These are phyloP conservation scores for Geococcyx californianus DNA, from an alignment of 2,113 vertebrate species.

Conservation along the genomic window DNA sequence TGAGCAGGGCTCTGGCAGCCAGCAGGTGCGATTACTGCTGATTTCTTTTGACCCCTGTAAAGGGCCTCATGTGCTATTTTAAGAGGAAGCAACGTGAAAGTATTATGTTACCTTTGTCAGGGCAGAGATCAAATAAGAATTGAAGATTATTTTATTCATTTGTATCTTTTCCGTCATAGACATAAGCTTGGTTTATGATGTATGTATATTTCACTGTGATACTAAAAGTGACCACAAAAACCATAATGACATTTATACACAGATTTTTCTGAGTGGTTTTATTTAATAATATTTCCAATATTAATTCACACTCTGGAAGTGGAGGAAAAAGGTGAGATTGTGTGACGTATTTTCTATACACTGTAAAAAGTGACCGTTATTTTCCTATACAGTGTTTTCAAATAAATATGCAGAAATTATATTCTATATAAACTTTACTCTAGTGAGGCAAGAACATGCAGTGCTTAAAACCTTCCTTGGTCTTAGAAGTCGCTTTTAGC, in stretches of 20 bases:
- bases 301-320: neutral
- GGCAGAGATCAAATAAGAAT: neutral
- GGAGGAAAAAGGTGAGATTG: neutral
- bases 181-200: neutral
- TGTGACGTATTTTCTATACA: neutral
- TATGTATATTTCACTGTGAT: neutral
- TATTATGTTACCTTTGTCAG: neutral
- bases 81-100: neutral
- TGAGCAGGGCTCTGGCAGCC: neutral
- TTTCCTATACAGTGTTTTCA: neutral
- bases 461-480: neutral
- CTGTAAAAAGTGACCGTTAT: neutral
- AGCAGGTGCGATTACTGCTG: neutral
- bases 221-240: neutral
- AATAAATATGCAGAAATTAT: neutral
- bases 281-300: slow-evolving; percentile 32
- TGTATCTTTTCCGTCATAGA: neutral
- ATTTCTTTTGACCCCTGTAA: neutral
- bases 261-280: neutral
- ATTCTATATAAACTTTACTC: neutral
- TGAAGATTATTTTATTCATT: neutral
- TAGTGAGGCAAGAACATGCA: neutral
- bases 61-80: neutral
- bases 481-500: neutral
- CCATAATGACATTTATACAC: neutral